phyloP scores from a whole-genome alignment of 2,888 invertebrate species.

The Philaethria dido region DNA sequence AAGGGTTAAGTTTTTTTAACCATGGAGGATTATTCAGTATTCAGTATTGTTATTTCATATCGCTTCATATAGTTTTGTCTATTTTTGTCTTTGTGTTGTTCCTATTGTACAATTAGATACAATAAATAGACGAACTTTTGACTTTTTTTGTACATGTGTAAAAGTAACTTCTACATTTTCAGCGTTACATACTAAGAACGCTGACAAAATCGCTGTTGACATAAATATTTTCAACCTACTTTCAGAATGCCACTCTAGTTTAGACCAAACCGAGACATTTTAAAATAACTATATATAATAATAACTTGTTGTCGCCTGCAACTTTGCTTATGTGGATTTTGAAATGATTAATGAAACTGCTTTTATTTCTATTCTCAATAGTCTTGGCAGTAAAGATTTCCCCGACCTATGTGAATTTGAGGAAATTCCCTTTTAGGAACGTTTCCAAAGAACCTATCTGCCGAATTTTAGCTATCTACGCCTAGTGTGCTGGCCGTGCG shows the following conservation, averaged over 20 bases:
- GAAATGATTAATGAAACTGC: background rate
- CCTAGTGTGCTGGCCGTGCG: too few relatives aligned
- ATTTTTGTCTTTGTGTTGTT: background rate
- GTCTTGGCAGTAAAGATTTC: too few relatives aligned
- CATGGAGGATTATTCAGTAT: too few relatives aligned
- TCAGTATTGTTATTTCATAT: background rate
- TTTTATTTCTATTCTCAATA: too few relatives aligned
- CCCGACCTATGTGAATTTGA: too few relatives aligned
- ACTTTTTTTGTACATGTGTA: background rate
- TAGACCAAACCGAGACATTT: conserved; percentile 1
- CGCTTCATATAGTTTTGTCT: background rate
- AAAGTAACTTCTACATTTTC: background rate
- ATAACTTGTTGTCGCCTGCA: background rate
- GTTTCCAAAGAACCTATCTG: too few relatives aligned
- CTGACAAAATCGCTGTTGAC: conserved; percentile 18
- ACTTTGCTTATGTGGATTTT: background rate
- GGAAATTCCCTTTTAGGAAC: too few relatives aligned
- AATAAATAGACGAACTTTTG: background rate
- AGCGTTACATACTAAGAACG: background rate
- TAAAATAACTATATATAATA: background rate
- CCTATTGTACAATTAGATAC: too few relatives aligned
- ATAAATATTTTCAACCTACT: conserved; percentile 16
- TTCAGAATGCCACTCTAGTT: conserved; percentile 13
- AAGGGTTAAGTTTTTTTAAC: too few relatives aligned
- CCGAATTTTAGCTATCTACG: too few relatives aligned